These are phyloP conservation scores for Diceros bicornis DNA, from an alignment of 2,797 vertebrate genomes.

Conservation along the genomic window DNA sequence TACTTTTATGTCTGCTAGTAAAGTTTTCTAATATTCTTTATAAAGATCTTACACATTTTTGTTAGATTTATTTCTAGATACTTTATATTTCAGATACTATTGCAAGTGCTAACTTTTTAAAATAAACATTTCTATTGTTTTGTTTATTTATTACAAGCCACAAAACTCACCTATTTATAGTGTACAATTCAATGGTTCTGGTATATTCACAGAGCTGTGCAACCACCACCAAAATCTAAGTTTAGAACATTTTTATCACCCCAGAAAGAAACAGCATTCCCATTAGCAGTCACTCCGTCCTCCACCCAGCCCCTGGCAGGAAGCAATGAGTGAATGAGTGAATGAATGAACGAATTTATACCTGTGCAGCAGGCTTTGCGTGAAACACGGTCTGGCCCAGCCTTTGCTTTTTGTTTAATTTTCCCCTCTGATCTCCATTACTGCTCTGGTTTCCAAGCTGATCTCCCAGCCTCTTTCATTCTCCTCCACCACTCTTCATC, in stretches of 20 bases:
- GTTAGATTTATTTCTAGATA: background rate
- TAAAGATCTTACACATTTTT: background rate
- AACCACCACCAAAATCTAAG: background rate
- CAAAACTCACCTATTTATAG: background rate
- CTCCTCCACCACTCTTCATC: background rate
- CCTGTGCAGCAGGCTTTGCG: background rate
- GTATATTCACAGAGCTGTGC: background rate
- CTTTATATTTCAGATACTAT: background rate
- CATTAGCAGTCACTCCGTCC: no score
- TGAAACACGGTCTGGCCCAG: rapidly evolving
- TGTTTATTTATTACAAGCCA: background rate
- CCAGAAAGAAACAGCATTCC: background rate
- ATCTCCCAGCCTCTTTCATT: background rate
- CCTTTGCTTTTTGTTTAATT: background rate
- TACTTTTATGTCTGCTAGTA: background rate
- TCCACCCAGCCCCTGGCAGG: background rate
- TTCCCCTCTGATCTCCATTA: background rate
- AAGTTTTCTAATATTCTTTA: background rate
- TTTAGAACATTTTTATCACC: background rate
- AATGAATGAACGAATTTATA: background rate
- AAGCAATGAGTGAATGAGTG: background rate
- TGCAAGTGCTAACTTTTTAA: background rate
- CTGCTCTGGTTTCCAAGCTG: background rate
- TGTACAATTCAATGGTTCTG: background rate
- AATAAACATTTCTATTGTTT: background rate